Evolutionary conservation across 2,888 invertebrate genomes (phyloP).

Genomic region (Nomada fabriciana): DNA sequence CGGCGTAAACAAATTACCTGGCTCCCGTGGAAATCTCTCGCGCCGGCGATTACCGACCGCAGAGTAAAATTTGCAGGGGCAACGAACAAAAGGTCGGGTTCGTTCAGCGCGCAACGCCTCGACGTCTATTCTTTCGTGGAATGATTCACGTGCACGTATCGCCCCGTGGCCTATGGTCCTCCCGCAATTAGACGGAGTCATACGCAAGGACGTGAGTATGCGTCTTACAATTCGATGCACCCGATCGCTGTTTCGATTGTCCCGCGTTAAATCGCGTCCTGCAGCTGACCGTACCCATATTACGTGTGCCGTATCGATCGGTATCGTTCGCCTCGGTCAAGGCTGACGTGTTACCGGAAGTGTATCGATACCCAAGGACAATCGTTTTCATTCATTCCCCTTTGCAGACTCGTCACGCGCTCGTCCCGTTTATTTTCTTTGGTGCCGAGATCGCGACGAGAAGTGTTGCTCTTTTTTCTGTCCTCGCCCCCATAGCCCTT

Average conservation of each 20-base stretch:
- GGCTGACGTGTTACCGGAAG: slow-evolving; percentile 68
- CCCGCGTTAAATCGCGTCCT: background rate
- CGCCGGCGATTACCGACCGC: too few species aligned
- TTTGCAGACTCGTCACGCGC: slow-evolving; percentile 38
- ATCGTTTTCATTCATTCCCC: slow-evolving; percentile 67
- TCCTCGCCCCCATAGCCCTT: too few species aligned
- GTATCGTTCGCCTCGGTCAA: slow-evolving; percentile 49
- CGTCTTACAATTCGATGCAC: too few species aligned
- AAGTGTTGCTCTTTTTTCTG: too few species aligned
- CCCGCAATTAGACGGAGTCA: background rate
- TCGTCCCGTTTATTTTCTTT: too few species aligned
- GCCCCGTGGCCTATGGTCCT: background rate
- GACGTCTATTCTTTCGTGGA: background rate
- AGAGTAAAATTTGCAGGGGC: too few species aligned
- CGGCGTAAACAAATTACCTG: slow-evolving; percentile 35
- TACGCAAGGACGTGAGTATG: too few species aligned
- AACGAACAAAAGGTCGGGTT: background rate
- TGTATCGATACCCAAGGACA: slow-evolving; percentile 62
- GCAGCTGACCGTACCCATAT: background rate
- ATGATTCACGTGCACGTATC: background rate
- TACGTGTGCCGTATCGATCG: slow-evolving; percentile 2
- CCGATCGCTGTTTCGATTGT: background rate
- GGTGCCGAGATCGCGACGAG: too few species aligned
- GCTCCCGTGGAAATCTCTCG: too few species aligned
- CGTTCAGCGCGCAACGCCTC: background rate